Evolutionary conservation across 2,113 vertebrate genomes (phyloP).

Genomic region (Mystacornis crossleyi): DNA sequence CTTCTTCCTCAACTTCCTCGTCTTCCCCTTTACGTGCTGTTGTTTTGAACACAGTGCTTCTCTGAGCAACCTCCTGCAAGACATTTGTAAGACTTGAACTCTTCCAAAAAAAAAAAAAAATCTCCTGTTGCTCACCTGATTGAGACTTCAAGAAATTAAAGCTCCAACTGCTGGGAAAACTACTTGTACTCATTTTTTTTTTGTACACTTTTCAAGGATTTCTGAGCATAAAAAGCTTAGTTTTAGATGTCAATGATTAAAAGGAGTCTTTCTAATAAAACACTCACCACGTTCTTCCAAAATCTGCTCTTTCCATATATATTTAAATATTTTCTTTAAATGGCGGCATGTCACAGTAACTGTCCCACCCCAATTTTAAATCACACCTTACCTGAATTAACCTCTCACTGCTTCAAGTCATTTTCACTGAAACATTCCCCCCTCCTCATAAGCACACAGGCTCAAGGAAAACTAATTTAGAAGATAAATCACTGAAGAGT

Average conservation of each 20-base stretch:
- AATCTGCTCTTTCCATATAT: neutral
- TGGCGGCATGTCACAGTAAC: neutral
- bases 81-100: neutral
- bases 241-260: neutral
- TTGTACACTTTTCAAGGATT: neutral
- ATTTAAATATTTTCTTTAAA: neutral
- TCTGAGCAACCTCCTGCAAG: constrained; percentile 86
- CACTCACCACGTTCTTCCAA: neutral
- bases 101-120: neutral
- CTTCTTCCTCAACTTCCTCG: constrained; percentile 47
- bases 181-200: neutral
- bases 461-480: neutral
- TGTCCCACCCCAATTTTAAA: neutral
- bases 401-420: neutral
- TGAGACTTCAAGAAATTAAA: neutral
- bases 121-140: neutral
- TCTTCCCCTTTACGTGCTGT: constrained; percentile 71
- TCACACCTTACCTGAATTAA: neutral
- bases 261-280: neutral
- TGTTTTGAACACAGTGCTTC: constrained; percentile 85
- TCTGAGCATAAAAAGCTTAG: neutral
- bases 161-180: neutral
- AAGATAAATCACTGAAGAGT: neutral
- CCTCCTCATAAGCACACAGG: neutral
- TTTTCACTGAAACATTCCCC: neutral